These are phyloP conservation scores for Solea solea DNA, from an alignment of 2,113 vertebrate species.

Conservation along the genomic window DNA sequence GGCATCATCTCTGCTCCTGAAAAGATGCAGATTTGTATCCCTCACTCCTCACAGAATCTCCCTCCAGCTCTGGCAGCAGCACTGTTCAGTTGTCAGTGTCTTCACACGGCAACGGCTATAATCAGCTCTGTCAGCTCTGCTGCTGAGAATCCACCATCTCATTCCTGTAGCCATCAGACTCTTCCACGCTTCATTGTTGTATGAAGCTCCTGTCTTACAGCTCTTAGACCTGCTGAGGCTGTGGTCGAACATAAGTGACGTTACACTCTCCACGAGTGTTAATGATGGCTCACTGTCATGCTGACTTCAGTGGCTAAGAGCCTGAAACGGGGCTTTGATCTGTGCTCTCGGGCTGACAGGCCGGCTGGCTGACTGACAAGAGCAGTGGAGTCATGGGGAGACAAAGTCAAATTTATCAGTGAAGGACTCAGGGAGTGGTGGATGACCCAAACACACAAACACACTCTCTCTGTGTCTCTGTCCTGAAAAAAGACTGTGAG, in stretches of 20 bases:
- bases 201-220: slow-evolving; percentile 36
- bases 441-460: slow-evolving; percentile 13
- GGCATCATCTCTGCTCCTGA: background rate
- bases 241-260: slow-evolving; percentile 40
- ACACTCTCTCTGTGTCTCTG: background rate
- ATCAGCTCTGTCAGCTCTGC: slow-evolving; percentile 59
- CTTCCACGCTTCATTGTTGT: slow-evolving; percentile 14
- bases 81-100: slow-evolving; percentile 59
- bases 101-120: slow-evolving; percentile 46
- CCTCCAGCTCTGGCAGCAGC: slow-evolving; percentile 51
- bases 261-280: slow-evolving; percentile 55
- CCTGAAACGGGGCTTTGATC: slow-evolving; percentile 66
- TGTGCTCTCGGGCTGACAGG: slow-evolving; percentile 51
- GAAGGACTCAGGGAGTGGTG: slow-evolving; percentile 35
- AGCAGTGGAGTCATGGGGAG: slow-evolving; percentile 49
- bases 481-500: slow-evolving; percentile 23
- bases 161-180: slow-evolving; percentile 51
- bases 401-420: slow-evolving; percentile 62
- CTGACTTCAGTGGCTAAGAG: slow-evolving; percentile 62
- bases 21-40: slow-evolving; percentile 46
- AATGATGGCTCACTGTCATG: slow-evolving; percentile 69
- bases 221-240: slow-evolving; percentile 14
- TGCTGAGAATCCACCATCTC: slow-evolving; percentile 57
- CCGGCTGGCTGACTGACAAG: slow-evolving; percentile 46
- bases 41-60: slow-evolving; percentile 44